Percentiles rank a stretch among this genome's conserved stretches.
Conservation (phyloP, 2,888 invertebrate genomes). For the Pasiphila rectangulata region DNA sequence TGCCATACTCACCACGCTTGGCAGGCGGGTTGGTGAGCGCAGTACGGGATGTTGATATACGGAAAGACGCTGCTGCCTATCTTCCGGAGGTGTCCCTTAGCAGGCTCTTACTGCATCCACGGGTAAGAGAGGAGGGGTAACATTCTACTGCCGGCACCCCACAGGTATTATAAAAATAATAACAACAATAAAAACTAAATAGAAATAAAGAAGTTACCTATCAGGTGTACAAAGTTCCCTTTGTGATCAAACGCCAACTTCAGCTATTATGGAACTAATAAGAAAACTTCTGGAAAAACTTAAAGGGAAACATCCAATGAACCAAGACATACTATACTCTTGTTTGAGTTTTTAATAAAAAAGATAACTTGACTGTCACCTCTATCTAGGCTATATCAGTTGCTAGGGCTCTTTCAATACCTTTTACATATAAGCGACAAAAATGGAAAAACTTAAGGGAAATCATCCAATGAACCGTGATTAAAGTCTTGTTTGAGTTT, state of each 20-base stretch:
- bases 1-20: too few species aligned
- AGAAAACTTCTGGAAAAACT: slow-evolving; percentile 24
- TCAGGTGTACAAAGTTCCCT: slow-evolving; percentile 16
- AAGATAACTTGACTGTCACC: too few species aligned
- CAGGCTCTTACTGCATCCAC: too few species aligned
- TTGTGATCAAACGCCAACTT: slow-evolving; percentile 23
- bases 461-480: not conserved
- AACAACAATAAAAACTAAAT: slow-evolving; percentile 14
- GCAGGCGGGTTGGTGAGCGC: too few species aligned
- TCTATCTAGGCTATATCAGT: too few species aligned
- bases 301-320: not conserved
- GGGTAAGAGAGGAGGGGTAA: too few species aligned
- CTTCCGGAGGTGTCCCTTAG: too few species aligned
- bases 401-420: too few species aligned
- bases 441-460: slow-evolving; percentile 17
- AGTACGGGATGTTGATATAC: too few species aligned
- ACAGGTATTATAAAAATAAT: not conserved
- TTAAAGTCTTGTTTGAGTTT: not conserved
- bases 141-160: too few species aligned
- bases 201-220: slow-evolving; percentile 7
- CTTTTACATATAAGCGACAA: too few species aligned
- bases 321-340: not conserved
- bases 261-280: slow-evolving; percentile 22
- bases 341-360: not conserved
- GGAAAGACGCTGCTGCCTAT: too few species aligned